Evolutionary conservation across 2,113 vertebrate species (phyloP), one percentile per base, ranked within the genome.

Genomic region (Crotophaga sulcirostris): DNA sequence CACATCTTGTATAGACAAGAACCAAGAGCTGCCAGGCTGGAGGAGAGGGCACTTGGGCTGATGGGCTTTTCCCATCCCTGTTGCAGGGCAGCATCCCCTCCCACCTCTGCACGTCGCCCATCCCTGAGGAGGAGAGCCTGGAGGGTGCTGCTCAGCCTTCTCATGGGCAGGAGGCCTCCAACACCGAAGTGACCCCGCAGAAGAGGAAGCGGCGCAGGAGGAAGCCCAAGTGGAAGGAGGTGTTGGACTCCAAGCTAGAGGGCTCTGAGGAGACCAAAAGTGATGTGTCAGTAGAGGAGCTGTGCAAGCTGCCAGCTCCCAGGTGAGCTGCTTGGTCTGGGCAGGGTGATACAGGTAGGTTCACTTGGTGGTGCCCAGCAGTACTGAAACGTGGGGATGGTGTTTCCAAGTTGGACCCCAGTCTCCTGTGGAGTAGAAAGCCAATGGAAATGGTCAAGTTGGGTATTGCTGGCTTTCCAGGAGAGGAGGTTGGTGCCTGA

Each of bases 81-180:
- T 58, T 89, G 14, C 91, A 99, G 98, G 97, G 89, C 14, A 92
- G 87, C 8, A 94, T 99, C 58, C 98, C 99, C 13, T 96, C 97
- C 24, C 55, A 96, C 83, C 97, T 99, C 33, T 98, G 98, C 95
- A 99, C 98, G 0, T 99, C 99, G 13, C 99, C 99, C 14, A 98
- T 99, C 90, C 98, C 97, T 11, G 94, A 31, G 12, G 97, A 98
- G 12, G 44, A 13, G 47, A 82, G 89, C 9, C 94, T 72, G 1
- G 89, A 93, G 23, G 74, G 59, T 18, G 38, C 40, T 11, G 36
- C 31, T 12, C 90, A 60, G 34, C 44, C 87, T 45, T 92, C 62
- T 23, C 9, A 5, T 10, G 90, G 64, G 45, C 92, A 79, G 87
- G 78, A 82, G 4, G 87, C 89, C 52, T 81, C 92, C 19, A 56